Evolutionary conservation across 2,113 vertebrate genomes (phyloP), one percentile per base, ranked within the genome.

Genomic region (Hippolais icterina): DNA sequence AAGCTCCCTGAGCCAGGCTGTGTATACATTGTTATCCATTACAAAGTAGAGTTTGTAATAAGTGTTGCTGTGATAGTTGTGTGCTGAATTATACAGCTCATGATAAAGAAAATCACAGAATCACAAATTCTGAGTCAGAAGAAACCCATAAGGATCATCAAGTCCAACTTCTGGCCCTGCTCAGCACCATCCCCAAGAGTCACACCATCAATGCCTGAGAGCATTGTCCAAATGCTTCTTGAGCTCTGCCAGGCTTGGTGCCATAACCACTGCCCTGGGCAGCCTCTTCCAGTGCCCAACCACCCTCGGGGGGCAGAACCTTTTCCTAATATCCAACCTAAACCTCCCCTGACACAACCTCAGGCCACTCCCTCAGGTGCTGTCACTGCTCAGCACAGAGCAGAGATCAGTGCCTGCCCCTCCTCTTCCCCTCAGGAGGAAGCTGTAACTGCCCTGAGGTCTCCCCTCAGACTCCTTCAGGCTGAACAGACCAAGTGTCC

Each of bases 151-250:
- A 41, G 11, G 14, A 29, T 29, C 20, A n/a, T 21, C 15, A 10
- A 74, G 9, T 28, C 22, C 33, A 35, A 0, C 9, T 61, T 11
- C 25, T 53, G 54, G 24, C 29, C 18, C 50, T 57, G 42, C 27
- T 6, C 35, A 53, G 37, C 28, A 29, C 52, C 46, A 46, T 6
- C 10, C 27, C 44, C 77, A 37, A 11, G 21, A 66, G 2, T 24
- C 52, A 6, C 37, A 63, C 41, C 49, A 5, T 3, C 12, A 31
- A 8, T 33, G 15, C 52, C 59, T 5, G 22, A 74, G 18, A 52
- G 37, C 10, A 24, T 20, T 27, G 33, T 2, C 6, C 37, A 50
- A 65, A 33, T 1, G 0, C 11, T 15, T 49, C 27, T 3, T 16
- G 27, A 13, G 20, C 37, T 59, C 31, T 81, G 52, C 2, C 52